Percentiles rank a stretch among this genome's conserved stretches.
phyloP scores from a whole-genome alignment of 2,888 invertebrate genomes.

The Ochropleura leucogaster region DNA sequence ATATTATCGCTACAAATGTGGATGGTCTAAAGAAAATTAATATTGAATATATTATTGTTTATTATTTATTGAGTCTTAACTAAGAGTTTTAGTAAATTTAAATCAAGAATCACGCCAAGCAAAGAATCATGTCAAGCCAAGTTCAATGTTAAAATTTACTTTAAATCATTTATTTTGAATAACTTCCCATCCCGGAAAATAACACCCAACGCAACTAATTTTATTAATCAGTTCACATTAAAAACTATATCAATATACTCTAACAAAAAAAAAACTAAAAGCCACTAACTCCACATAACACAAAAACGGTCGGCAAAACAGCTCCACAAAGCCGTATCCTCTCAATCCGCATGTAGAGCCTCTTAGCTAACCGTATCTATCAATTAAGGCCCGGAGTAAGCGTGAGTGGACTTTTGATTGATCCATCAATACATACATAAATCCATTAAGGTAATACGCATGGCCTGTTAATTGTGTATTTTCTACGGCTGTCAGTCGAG shows the following conservation, averaged over 20 bases:
- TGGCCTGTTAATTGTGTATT: slow-evolving; percentile 86
- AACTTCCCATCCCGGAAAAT: not conserved
- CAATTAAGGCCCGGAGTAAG: slow-evolving; percentile 80
- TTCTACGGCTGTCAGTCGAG: slow-evolving; percentile 82
- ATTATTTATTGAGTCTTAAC: too few relatives aligned
- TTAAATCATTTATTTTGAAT: not conserved
- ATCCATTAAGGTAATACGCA: slow-evolving; percentile 88
- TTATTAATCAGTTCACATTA: slow-evolving; percentile 23
- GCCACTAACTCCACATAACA: slow-evolving; percentile 28
- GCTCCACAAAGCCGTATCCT: slow-evolving; percentile 71
- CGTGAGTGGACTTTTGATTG: slow-evolving; percentile 85
- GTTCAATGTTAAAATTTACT: not conserved
- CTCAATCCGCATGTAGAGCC: slow-evolving; percentile 60
- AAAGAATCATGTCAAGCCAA: too few relatives aligned
- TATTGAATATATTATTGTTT: not conserved
- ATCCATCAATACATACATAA: slow-evolving; percentile 89
- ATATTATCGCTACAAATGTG: slow-evolving; percentile 4
- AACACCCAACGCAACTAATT: not conserved
- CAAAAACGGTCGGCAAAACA: slow-evolving; percentile 69
- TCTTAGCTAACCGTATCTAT: slow-evolving; percentile 79
- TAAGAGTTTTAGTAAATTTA: too few relatives aligned
- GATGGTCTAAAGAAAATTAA: not conserved
- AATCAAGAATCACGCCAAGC: too few relatives aligned
- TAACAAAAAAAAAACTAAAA: slow-evolving; percentile 34
- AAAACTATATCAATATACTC: slow-evolving; percentile 17